phyloP scores from a whole-genome alignment of 1,140 invertebrate species.

The Reticulitermes speratus region DNA sequence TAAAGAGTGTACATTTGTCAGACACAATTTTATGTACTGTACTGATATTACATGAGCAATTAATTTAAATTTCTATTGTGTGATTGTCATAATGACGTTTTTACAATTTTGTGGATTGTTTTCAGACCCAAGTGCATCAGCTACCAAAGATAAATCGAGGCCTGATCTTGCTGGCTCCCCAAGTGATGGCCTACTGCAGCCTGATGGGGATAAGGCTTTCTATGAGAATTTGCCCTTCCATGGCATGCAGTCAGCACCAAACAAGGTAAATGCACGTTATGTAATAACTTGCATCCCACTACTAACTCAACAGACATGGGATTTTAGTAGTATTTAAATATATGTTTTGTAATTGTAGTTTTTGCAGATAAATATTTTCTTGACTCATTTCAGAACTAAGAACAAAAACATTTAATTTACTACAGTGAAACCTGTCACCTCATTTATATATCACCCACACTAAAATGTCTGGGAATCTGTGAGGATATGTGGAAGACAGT shows the following conservation, averaged over 20 bases:
- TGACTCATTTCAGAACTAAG: neutral
- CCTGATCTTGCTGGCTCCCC: slow-evolving; percentile 34
- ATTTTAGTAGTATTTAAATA: neutral
- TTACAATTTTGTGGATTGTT: neutral
- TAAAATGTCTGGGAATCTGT: neutral
- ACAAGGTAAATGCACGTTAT: slow-evolving; percentile 67
- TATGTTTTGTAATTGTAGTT: slow-evolving; percentile 9
- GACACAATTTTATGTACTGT: no score
- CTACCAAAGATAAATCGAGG: slow-evolving; percentile 52
- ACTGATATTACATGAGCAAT: no score
- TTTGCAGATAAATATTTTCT: neutral
- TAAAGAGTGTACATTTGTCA: no score
- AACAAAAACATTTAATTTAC: neutral
- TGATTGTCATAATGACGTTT: no score
- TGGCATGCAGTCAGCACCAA: slow-evolving; percentile 83
- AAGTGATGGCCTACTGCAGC: slow-evolving; percentile 42
- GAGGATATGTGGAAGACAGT: neutral
- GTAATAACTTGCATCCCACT: neutral
- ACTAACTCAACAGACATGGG: neutral
- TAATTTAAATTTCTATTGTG: no score
- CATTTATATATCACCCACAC: neutral
- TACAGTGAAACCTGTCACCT: neutral
- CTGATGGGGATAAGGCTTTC: slow-evolving; percentile 64
- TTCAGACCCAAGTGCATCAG: slow-evolving; percentile 51
- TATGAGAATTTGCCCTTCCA: slow-evolving; percentile 94